Evolutionary conservation across 2,113 vertebrate genomes (phyloP).

Genomic region (Motacilla tschutschensis): DNA sequence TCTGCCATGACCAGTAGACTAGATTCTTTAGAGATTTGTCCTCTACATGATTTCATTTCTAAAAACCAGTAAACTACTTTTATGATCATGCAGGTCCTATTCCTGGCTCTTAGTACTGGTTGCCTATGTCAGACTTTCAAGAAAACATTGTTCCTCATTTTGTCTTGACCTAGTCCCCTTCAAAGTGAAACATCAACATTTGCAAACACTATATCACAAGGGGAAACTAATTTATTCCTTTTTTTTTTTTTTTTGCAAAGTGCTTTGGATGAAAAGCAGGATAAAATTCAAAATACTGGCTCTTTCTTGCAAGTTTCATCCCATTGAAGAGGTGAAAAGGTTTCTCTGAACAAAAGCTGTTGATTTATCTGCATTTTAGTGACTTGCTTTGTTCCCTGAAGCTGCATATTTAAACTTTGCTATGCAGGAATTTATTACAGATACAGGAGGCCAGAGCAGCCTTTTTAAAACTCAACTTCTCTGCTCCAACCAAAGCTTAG

Average conservation of each 20-base stretch:
- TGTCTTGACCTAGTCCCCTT: not conserved
- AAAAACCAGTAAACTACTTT: not conserved
- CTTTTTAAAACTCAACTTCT: not conserved
- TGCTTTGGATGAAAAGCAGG: not conserved
- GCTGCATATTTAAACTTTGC: slow-evolving; percentile 21
- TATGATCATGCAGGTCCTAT: not conserved
- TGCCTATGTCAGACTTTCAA: not conserved
- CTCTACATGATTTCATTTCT: not conserved
- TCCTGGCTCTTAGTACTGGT: not conserved
- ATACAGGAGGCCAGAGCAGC: not conserved
- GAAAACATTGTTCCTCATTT: not conserved
- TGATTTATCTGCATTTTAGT: slow-evolving; percentile 43
- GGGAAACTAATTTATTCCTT: not conserved
- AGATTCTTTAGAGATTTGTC: not conserved
- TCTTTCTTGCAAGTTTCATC: slow-evolving; percentile 20
- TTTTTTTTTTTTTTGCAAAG: not conserved
- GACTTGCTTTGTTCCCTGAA: slow-evolving; percentile 21
- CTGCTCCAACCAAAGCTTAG: not conserved
- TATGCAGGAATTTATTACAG: slow-evolving; percentile 10
- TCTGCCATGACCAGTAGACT: not conserved
- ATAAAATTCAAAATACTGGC: slow-evolving; percentile 26
- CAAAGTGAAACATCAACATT: slow-evolving; percentile 2
- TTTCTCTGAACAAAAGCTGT: slow-evolving; percentile 37
- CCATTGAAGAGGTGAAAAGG: slow-evolving; percentile 20
- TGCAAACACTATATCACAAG: not conserved